Evolutionary conservation across 1,140 invertebrate species (phyloP).

Genomic region (Hypsibius dujardini): DNA sequence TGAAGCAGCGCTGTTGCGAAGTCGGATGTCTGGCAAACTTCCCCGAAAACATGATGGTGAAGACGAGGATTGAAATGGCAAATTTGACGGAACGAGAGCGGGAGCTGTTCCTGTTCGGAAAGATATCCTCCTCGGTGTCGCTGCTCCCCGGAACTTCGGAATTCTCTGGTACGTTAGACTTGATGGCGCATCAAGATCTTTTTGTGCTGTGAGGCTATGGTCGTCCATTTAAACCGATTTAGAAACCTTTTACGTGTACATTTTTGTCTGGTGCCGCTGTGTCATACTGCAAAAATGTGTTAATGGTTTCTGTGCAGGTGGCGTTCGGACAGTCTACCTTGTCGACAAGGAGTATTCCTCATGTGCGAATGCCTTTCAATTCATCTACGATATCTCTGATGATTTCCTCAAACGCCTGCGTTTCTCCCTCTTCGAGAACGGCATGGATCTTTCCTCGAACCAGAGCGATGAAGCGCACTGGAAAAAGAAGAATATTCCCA

Average conservation of each 20-base stretch:
- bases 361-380: not conserved
- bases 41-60: not conserved
- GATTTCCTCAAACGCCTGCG: not conserved
- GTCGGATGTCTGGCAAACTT: not conserved
- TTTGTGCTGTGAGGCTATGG: no score
- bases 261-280: no score
- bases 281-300: not conserved
- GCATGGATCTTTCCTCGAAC: not conserved
- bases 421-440: constrained; percentile 1
- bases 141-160: not conserved
- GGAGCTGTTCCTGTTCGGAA: not conserved
- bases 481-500: not conserved
- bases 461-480: not conserved
- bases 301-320: not conserved
- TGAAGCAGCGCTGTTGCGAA: not conserved
- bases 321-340: not conserved
- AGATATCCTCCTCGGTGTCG: not conserved
- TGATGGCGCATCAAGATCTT: no score
- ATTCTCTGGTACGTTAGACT: no score
- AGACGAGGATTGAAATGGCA: not conserved
- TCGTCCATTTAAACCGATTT: no score
- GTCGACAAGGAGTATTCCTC: not conserved
- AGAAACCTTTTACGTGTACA: no score
- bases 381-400: not conserved
- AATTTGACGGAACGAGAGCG: not conserved